These are phyloP conservation scores for Aphaenogaster floridana DNA, from an alignment of 1,140 invertebrate species.

Conservation along the genomic window DNA sequence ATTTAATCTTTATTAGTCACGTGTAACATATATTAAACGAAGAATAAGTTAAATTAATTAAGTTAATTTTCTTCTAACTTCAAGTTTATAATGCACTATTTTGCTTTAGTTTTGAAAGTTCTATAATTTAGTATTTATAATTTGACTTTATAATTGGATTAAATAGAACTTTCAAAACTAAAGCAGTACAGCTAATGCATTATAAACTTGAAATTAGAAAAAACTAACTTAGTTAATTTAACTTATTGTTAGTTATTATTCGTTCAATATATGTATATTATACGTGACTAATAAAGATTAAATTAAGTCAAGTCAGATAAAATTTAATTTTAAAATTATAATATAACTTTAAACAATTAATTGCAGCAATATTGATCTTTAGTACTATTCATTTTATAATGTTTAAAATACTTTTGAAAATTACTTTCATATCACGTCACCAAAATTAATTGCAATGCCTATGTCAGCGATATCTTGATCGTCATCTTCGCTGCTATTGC, in stretches of 20 bases:
- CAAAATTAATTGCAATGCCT: background rate
- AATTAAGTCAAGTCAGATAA: background rate
- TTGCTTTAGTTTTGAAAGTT: background rate
- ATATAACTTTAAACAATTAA: background rate
- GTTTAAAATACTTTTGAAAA: background rate
- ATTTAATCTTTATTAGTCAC: background rate
- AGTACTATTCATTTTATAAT: background rate
- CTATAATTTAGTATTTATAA: background rate
- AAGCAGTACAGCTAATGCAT: background rate
- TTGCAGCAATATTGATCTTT: background rate
- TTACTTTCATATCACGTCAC: background rate
- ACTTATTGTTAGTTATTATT: too few relatives aligned
- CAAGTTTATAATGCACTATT: background rate
- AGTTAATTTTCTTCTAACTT: background rate
- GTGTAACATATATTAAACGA: background rate
- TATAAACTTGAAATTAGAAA: background rate
- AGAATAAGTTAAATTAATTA: too few relatives aligned
- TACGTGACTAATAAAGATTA: background rate
- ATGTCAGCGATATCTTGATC: background rate
- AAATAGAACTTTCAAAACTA: background rate
- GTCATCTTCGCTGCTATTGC: background rate
- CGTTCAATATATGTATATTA: background rate
- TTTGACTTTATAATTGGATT: too few relatives aligned
- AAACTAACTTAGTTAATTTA: background rate
- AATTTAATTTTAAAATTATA: background rate